Percentiles rank a stretch among this genome's conserved stretches.
phyloP scores from a whole-genome alignment of 1,140 invertebrate species.

The Trinorchestia longiramus region DNA sequence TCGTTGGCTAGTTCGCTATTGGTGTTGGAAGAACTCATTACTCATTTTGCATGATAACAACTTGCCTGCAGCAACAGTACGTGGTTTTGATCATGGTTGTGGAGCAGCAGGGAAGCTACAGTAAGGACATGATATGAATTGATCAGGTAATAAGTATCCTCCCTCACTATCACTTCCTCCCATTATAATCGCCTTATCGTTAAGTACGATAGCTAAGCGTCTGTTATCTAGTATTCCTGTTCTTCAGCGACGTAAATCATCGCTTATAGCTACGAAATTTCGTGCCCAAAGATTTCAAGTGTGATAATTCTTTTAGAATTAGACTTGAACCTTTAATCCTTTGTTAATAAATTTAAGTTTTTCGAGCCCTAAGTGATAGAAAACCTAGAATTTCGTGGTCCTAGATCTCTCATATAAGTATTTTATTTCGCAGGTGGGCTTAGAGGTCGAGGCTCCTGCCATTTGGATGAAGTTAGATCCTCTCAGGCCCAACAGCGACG shows the following conservation, averaged over 20 bases:
- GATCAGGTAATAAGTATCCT: background rate
- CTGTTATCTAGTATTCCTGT: background rate
- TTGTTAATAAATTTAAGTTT: background rate
- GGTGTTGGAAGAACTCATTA: background rate
- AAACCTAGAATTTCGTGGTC: background rate
- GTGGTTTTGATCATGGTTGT: background rate
- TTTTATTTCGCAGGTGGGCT: background rate
- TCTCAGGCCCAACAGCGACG: constrained; percentile 42
- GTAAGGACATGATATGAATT: background rate
- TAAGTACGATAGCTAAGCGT: no score
- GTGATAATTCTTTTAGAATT: background rate
- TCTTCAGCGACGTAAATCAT: background rate
- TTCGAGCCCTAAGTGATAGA: background rate
- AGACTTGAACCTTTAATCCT: background rate
- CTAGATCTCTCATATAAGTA: background rate
- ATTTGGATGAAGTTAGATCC: constrained; percentile 57
- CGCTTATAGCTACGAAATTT: background rate
- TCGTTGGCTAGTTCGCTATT: background rate
- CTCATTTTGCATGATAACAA: background rate
- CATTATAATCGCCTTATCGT: no score
- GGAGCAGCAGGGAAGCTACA: background rate
- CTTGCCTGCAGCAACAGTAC: background rate
- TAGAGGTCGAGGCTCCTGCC: constrained; percentile 34
- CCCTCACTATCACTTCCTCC: background rate
- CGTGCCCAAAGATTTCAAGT: background rate